Evolutionary conservation across 1,140 invertebrate species (phyloP), one percentile per base, ranked within the genome.

Genomic region (Drosophila pruinosa): DNA sequence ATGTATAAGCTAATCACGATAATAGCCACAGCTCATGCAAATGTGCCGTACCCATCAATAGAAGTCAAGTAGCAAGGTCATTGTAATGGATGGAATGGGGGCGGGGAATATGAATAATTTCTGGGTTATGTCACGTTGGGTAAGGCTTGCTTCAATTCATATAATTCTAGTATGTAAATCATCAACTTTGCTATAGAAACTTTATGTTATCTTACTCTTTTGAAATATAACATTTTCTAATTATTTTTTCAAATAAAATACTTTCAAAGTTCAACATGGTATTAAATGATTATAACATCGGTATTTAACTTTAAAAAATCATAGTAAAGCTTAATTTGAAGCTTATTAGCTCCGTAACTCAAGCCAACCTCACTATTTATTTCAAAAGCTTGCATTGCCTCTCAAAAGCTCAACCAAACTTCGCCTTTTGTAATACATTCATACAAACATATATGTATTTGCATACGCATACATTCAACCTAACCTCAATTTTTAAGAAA

Each of bases 11-110:
- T 64, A 83, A 78, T 83, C 79, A 69, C 43, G 58, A 31, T 83
- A 76, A 85, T 85, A 80, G 80, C 69, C 72, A 53, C 54, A 62
- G 75, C 68, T 75, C 69, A 86, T 86, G 81, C 81, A 81, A 86
- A 86, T 81, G 65, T 38, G 31, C 26, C 31, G 54, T 39, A 71
- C 73, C 81, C 62, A 81, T 57, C 77, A 64, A 88, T 77, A 77
- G 68, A 86, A 81, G 82, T 85, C 79, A 85, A 86, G 73, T 65
- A 4, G 41, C 73, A 86, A 80, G 59, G 72, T 80, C 76, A 73
- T 38, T 39, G 47, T 72, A 43, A 61, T 56, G 10, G 64, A 52
- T 54, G 3, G 7, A 31, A 15, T 26, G 12, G 22, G 12, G 3
- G 19, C 12, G 26, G 4, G 24, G 28, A 31, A 41, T 41, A 19